phyloP scores from a whole-genome alignment of 2,888 invertebrate species.

The Orthosia gracilis region DNA sequence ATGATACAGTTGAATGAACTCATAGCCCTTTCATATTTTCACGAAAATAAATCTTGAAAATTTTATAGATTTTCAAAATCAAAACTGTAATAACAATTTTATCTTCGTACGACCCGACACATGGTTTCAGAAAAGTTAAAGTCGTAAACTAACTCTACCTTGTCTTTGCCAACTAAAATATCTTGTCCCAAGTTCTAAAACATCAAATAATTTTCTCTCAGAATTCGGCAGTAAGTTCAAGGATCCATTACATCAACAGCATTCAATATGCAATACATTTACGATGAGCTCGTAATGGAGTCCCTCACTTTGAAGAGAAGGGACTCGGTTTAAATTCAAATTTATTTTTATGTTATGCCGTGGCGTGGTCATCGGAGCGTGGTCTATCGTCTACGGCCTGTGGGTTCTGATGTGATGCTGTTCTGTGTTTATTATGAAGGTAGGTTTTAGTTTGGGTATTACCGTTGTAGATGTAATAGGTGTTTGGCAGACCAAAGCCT shows the following conservation, averaged over 20 bases:
- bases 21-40: too few relatives aligned
- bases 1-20: too few relatives aligned
- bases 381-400: conserved; percentile 31
- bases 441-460: conserved; percentile 14
- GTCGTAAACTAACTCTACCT: background rate
- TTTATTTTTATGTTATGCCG: conserved; percentile 57
- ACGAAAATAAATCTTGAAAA: too few relatives aligned
- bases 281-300: conserved; percentile 62
- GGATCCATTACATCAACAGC: conserved; percentile 36
- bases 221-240: conserved; percentile 26
- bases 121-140: background rate
- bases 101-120: too few relatives aligned
- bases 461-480: background rate
- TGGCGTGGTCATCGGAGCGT: conserved; percentile 48
- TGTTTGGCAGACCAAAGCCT: background rate
- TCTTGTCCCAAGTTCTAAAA: conserved; percentile 11
- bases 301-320: conserved; percentile 56
- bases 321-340: conserved; percentile 59
- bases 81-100: too few relatives aligned
- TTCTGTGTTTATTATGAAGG: conserved; percentile 42
- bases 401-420: conserved; percentile 36
- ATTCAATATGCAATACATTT: conserved; percentile 68
- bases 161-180: conserved; percentile 1
- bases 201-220: conserved; percentile 17
- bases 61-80: background rate